Evolutionary conservation across 2,113 vertebrate genomes (phyloP).

Genomic region (Perognathus longimembris): DNA sequence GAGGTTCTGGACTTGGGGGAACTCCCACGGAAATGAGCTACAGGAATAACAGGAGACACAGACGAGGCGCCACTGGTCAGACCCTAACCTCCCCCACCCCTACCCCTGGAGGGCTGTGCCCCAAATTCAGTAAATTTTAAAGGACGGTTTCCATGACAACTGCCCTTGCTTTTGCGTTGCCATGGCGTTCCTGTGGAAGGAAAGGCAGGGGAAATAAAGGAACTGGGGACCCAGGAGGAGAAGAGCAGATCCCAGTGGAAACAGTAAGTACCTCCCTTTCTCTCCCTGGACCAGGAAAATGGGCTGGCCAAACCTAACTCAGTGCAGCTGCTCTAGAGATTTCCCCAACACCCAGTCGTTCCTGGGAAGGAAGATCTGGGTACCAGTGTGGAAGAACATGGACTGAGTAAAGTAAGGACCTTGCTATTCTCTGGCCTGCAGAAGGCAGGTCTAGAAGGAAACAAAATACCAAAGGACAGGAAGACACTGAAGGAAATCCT

Average conservation of each 20-base stretch:
- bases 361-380: background rate
- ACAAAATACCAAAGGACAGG: background rate
- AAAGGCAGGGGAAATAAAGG: slow-evolving; percentile 47
- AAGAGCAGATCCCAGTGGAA: background rate
- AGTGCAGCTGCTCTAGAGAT: background rate
- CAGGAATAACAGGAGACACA: background rate
- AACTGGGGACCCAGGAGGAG: slow-evolving; percentile 27
- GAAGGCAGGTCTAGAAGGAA: background rate
- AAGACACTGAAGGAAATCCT: background rate
- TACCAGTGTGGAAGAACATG: background rate
- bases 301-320: background rate
- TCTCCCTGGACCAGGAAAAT: background rate
- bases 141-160: slow-evolving; percentile 81
- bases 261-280: background rate
- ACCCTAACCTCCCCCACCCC: slow-evolving; percentile 55
- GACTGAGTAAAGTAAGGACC: background rate
- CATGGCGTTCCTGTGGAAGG: slow-evolving; percentile 71
- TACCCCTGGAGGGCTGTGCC: slow-evolving; percentile 78
- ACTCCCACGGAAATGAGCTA: background rate
- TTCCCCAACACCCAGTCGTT: background rate
- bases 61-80: slow-evolving; percentile 42
- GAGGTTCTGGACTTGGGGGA: background rate
- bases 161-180: slow-evolving; percentile 76
- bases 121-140: slow-evolving; percentile 82
- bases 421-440: background rate